Evolutionary conservation across 2,113 vertebrate genomes (phyloP), one percentile per base, ranked within the genome.

Genomic region (Psilopsiagon aymara): DNA sequence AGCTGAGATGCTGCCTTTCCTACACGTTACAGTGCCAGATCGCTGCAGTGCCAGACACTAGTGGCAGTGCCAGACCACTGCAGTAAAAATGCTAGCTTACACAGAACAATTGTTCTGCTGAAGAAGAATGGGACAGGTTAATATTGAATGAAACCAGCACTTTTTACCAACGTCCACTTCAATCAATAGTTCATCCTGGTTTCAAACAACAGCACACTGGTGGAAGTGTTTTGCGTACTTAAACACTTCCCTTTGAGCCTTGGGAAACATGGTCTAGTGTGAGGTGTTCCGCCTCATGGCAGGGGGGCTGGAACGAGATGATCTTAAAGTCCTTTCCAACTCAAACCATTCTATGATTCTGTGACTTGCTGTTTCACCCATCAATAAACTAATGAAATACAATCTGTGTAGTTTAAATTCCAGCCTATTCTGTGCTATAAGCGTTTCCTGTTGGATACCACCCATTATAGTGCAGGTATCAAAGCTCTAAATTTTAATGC

Each of bases 81-180:
- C 53, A 53, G 52, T 39, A 73, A 81, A 79, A 89, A 82, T 11
- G 19, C 71, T n/a, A 81, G 35, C 33, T 73, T 93, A 81, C 62
- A 71, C 20, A 93, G 47, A 44, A 75, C 39, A 82, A 68, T 59
- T 35, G 57, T 35, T 35, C 21, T 99, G 98, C 86, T 99, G 98
- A 96, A 98, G 98, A 96, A 99, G 98, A 88, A 99, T 98, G 44
- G 98, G 98, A 73, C 98, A 99, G 90, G 98, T 98, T 91, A 99
- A 98, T 97, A 99, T 98, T 47, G 98, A 99, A 95, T 99, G 98
- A 96, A 98, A 98, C 98, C 98, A 98, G 94, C 98, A 98, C 84
- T 98, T 98, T 92, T 98, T 98, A 66, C 98, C 98, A 1, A 99
- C 98, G 95, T 99, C 98, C 94, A 98, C 98, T 97, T 99, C 98